These are phyloP conservation scores for Paralichthys olivaceus DNA, from an alignment of 2,113 vertebrate species.

Conservation along the genomic window DNA sequence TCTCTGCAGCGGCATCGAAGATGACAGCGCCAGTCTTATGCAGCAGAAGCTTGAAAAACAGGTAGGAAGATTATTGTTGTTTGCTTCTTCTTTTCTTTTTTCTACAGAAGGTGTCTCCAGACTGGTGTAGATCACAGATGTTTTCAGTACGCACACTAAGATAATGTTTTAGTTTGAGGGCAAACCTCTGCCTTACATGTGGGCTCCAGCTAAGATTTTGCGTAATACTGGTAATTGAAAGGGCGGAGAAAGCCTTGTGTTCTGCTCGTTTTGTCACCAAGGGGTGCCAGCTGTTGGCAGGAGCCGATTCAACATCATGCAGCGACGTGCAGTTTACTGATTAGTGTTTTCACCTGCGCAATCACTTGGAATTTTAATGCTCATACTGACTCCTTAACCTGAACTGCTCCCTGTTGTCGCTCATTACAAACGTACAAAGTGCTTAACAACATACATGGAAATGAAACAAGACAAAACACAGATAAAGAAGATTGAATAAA, in stretches of 20 bases:
- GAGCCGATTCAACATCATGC: neutral
- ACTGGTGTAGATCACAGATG: neutral
- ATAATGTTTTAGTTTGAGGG: neutral
- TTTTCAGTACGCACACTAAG: neutral
- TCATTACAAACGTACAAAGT: no score
- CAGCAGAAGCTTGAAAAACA: slow-evolving; percentile 95
- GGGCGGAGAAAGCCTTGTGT: neutral
- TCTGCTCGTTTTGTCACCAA: neutral
- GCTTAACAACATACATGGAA: no score
- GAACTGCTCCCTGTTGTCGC: slow-evolving; percentile 1
- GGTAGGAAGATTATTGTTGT: slow-evolving; percentile 76
- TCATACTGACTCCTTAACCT: neutral
- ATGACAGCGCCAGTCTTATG: slow-evolving; percentile 88
- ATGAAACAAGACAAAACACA: no score
- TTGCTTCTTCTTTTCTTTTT: neutral
- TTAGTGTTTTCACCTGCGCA: slow-evolving; percentile 23
- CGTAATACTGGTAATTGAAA: neutral
- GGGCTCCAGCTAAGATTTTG: neutral
- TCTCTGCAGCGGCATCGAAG: slow-evolving; percentile 84
- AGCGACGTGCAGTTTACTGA: neutral
- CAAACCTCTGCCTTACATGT: neutral
- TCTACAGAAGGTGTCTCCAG: no score
- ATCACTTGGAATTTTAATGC: slow-evolving; percentile 6
- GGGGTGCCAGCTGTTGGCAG: slow-evolving; percentile 1
- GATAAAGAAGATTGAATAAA: no score